A percentile compares a stretch with the other conserved stretches of the same genome.
These are phyloP conservation scores for Heteromurus nitidus DNA, from an alignment of 2,888 invertebrate genomes.

Conservation along the genomic window DNA sequence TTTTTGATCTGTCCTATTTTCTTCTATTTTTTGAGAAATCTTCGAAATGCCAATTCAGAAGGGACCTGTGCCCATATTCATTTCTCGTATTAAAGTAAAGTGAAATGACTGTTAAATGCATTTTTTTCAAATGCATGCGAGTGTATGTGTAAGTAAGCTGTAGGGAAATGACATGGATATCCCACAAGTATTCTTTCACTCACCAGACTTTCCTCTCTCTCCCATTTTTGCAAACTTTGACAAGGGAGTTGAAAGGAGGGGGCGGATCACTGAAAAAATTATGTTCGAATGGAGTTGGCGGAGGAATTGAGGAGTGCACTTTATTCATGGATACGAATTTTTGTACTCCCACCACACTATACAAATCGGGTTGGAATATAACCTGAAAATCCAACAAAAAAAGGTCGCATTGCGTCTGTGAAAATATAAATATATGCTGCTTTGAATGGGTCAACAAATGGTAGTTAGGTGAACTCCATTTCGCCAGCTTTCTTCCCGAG, in stretches of 20 bases:
- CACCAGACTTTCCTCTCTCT: background rate
- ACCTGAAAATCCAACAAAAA: background rate
- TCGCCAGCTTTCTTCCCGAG: background rate
- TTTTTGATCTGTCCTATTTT: background rate
- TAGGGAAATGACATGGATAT: slow-evolving; percentile 8
- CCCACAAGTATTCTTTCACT: background rate
- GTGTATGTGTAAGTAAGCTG: background rate
- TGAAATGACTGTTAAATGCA: slow-evolving; percentile 42
- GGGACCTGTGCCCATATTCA: slow-evolving; percentile 11
- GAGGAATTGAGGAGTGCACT: background rate
- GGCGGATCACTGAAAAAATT: slow-evolving; percentile 18
- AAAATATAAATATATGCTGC: background rate
- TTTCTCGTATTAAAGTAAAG: slow-evolving; percentile 8
- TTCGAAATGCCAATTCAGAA: slow-evolving; percentile 22
- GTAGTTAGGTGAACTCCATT: too few relatives aligned
- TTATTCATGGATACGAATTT: background rate
- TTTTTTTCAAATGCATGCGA: background rate
- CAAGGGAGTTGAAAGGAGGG: slow-evolving; percentile 10
- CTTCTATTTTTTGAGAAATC: background rate
- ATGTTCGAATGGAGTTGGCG: background rate
- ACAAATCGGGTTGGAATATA: background rate
- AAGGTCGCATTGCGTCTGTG: slow-evolving; percentile 5
- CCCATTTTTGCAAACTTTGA: too few relatives aligned
- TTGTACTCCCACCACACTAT: background rate
- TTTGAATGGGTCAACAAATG: background rate